Percentiles rank a stretch among this genome's conserved stretches.
These are phyloP conservation scores for Tribolium freemani DNA, from an alignment of 2,888 invertebrate species.

Conservation along the genomic window DNA sequence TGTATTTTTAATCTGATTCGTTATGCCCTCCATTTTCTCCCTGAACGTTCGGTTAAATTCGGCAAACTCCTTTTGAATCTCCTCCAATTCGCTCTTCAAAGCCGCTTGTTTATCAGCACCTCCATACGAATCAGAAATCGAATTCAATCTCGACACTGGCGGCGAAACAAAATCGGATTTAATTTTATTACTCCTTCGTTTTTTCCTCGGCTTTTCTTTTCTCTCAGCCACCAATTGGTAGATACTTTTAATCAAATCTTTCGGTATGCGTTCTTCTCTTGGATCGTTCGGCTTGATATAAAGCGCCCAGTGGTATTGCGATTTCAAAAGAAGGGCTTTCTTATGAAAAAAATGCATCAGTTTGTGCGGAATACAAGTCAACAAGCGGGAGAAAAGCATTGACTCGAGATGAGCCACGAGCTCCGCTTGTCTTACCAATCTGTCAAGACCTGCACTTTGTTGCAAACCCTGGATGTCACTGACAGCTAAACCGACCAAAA, in stretches of 20 bases:
- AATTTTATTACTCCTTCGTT: slow-evolving; percentile 53
- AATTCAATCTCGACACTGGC: slow-evolving; percentile 54
- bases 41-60: slow-evolving; percentile 56
- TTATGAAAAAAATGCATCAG: slow-evolving; percentile 77
- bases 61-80: slow-evolving; percentile 53
- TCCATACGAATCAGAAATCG: slow-evolving; percentile 47
- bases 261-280: slow-evolving; percentile 82
- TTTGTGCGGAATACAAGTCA: slow-evolving; percentile 75
- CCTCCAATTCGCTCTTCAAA: slow-evolving; percentile 54
- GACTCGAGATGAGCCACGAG: slow-evolving; percentile 86
- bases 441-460: slow-evolving; percentile 83
- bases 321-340: slow-evolving; percentile 82
- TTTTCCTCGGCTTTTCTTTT: slow-evolving; percentile 73
- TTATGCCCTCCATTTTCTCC: slow-evolving; percentile 53
- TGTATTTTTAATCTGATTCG: neutral
- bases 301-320: slow-evolving; percentile 80
- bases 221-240: slow-evolving; percentile 82
- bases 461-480: slow-evolving; percentile 88
- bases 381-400: slow-evolving; percentile 83
- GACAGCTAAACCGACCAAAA: slow-evolving; percentile 88
- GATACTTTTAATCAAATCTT: slow-evolving; percentile 80
- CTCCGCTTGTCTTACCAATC: slow-evolving; percentile 85
- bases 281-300: slow-evolving; percentile 88
- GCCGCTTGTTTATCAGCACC: slow-evolving; percentile 37
- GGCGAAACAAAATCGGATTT: slow-evolving; percentile 46